phyloP scores from a whole-genome alignment of 2,797 vertebrate genomes.

The Neopelma chrysocephalum region DNA sequence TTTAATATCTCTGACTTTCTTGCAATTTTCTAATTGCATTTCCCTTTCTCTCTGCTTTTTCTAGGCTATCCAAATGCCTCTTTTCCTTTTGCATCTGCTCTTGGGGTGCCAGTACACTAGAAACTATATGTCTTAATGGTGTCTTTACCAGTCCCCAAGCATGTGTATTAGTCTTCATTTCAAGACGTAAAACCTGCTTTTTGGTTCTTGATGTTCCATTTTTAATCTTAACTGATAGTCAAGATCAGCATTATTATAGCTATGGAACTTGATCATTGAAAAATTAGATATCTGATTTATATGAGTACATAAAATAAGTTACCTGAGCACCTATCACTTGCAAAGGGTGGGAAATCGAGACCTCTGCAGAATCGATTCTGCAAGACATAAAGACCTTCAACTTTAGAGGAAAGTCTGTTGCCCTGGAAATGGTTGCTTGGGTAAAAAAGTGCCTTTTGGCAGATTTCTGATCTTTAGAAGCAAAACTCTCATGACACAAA shows the following conservation, averaged over 20 bases:
- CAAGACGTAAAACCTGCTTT: background rate
- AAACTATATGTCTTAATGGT: background rate
- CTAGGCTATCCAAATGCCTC: background rate
- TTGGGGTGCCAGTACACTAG: background rate
- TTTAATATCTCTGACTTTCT: background rate
- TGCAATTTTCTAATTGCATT: background rate
- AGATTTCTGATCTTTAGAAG: constrained; percentile 55
- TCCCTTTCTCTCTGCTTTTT: background rate
- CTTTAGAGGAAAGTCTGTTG: constrained; percentile 37
- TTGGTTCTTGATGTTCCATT: background rate
- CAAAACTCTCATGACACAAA: constrained; percentile 46
- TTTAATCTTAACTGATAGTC: background rate
- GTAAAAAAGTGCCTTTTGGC: constrained; percentile 31
- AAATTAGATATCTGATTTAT: background rate
- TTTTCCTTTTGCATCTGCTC: background rate
- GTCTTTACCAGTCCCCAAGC: background rate
- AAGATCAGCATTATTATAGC: background rate
- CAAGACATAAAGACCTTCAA: constrained; percentile 4
- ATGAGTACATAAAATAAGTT: background rate
- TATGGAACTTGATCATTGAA: too few species aligned
- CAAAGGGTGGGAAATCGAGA: background rate
- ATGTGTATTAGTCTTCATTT: background rate
- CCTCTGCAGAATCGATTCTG: constrained; percentile 2
- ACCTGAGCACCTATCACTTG: background rate
- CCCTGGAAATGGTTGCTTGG: constrained; percentile 45